Conservation (phyloP, 2,888 invertebrate species). For the Drosophila formosana region DNA sequence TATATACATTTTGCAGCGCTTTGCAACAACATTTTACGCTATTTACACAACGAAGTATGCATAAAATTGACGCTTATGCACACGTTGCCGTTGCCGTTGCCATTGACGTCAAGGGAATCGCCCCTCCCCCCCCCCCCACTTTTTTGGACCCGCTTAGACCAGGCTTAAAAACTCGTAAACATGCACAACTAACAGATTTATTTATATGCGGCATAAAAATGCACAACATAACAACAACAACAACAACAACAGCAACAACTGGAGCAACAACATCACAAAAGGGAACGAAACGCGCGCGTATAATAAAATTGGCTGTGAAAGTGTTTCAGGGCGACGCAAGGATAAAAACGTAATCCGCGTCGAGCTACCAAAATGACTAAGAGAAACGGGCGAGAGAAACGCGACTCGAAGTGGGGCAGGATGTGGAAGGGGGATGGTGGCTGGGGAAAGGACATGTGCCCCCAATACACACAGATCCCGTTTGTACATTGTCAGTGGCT, state of each 20-base stretch:
- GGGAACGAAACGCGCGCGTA: constrained; percentile 59
- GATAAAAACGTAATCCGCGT: constrained; percentile 76
- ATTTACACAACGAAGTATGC: constrained; percentile 78
- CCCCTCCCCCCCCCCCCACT: background rate
- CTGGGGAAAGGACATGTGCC: constrained; percentile 37
- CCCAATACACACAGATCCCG: constrained; percentile 23
- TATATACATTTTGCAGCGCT: constrained; percentile 39
- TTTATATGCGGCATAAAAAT: constrained; percentile 80
- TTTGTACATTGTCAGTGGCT: constrained; percentile 58
- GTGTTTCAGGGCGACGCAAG: constrained; percentile 71
- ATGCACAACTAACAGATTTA: constrained; percentile 81
- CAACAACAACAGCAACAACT: constrained; percentile 34
- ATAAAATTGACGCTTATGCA: constrained; percentile 77
- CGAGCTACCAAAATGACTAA: constrained; percentile 72
- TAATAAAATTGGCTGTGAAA: constrained; percentile 80
- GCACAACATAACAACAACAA: constrained; percentile 56
- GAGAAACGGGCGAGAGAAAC: constrained; percentile 49
- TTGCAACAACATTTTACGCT: constrained; percentile 70
- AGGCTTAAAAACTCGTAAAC: constrained; percentile 78
- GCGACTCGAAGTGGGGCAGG: background rate
- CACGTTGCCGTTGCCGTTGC: constrained; percentile 52
- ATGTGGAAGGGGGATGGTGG: background rate
- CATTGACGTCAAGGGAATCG: background rate
- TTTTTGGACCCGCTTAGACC: constrained; percentile 35
- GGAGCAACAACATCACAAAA: constrained; percentile 41